Base-by-base conservation (phyloP, 2,888 invertebrate species). In the Meta bourneti region DNA sequence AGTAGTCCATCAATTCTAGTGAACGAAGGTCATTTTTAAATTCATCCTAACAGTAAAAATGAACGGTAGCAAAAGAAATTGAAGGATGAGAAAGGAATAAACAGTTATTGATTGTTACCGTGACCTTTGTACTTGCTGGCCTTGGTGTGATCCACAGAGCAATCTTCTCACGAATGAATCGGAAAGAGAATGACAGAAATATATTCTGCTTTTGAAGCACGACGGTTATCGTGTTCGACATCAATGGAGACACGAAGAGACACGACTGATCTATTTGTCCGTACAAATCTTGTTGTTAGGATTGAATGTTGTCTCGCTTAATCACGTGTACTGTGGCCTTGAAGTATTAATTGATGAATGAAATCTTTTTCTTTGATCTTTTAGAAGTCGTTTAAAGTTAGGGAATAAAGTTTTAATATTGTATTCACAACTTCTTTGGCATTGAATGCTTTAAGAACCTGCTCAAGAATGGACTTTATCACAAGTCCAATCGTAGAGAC, bases 71-170 rank as follows among this genome's bases (percentile, higher is more conserved):
- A 84, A 54, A 54, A 16, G 19, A 11, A 84, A 54, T 74, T 74
- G 74, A 61, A 20, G 20, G 72, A 84, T 84, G 75, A 34, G 52
- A 75, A 84, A 34, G 34, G 34, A 34, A 82, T 54, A 84, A 71
- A 51, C 71, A 71, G 71, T 71, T 52, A 82, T 72, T 72, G 82
- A 82, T 75, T 74, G 84, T 74, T 74, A 51, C 84, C 84, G 54
- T 72, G 84, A 75, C 84, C 84, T 84, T 84, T 74, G 84, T 48
- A 48, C n/a, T 11, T 4, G 54, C n/a, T 9, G 84, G 48, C 84
- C 84, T 84, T 84, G 70, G 7, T 72, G 19, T 51, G 52, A 72
- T 74, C 74, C 84, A 34, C 34, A 48, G 74, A 84, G 52, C 54
- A 72, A 75, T 84, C 54, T 74, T 61, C 49, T 51, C 82, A 34